Evolutionary conservation across 2,113 vertebrate genomes (phyloP), one percentile per base, ranked within the genome.

Genomic region (Myrmecobius fasciatus): DNA sequence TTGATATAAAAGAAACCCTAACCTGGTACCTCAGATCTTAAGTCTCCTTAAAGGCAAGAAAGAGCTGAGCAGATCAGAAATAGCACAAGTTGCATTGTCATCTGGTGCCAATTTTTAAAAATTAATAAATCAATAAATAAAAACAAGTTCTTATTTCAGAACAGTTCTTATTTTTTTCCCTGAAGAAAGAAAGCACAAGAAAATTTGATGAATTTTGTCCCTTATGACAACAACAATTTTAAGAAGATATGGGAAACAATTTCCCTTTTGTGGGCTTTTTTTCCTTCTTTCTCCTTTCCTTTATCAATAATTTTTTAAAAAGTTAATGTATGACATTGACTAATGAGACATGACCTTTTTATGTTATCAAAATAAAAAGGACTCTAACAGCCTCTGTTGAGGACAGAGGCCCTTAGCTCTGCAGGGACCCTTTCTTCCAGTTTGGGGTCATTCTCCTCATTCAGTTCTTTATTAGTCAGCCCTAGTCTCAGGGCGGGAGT

Each of bases 281-380:
- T 67, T 67, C 31, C 60, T 67, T 12, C 28, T 75, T 75, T 36
- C 60, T 93, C 89, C 93, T 96, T 93, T 93, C 96, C 97, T 97
- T 96, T 94, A 97, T 96, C 95, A 54, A 96, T 96, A 93, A 94
- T 95, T 97, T 96, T 83, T 97, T 96, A 96, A 97, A 96, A 94
- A 91, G 89, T 95, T 47, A 60, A 94, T 54, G 43, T 92, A 94
- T 97, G 97, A 97, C 97, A 97, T 97, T 98, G 97, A 98, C 97
- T 97, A 97, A 98, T 97, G 97, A 96, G 97, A 97, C 96, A 95
- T 97, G 97, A 97, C 97, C 97, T 96, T 96, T 97, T 96, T 92
- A 97, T 97, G 95, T 83, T 83, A 83, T 83, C 67, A 83, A 83
- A 83, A 83, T 83, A 83, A 83, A 83, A 83, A 83, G 67, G 67